These are phyloP conservation scores for Philereme vetulata DNA, from an alignment of 2,888 invertebrate species.

Conservation along the genomic window DNA sequence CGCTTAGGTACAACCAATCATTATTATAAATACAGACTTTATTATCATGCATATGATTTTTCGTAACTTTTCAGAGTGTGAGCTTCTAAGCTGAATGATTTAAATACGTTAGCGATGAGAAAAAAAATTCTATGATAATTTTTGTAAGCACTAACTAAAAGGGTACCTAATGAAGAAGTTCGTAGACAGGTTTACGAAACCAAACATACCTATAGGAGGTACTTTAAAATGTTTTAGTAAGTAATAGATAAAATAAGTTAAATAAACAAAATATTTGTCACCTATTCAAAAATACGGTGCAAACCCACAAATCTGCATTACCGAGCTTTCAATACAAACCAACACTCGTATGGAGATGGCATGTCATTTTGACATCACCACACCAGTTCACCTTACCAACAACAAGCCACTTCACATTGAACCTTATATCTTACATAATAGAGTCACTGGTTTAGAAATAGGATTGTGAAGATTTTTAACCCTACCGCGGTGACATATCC, in stretches of 20 bases:
- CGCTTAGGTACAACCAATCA: too few relatives aligned
- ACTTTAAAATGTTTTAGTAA: too few relatives aligned
- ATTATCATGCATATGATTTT: too few relatives aligned
- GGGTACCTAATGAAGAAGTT: background rate
- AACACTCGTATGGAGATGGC: conserved; percentile 35
- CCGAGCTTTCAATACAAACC: conserved; percentile 34
- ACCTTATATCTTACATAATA: conserved; percentile 19
- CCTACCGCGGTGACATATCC: conserved; percentile 56
- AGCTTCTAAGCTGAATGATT: too few relatives aligned
- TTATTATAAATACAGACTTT: too few relatives aligned
- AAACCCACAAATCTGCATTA: conserved; percentile 19
- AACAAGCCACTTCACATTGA: conserved; percentile 6
- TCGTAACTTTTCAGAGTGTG: too few relatives aligned
- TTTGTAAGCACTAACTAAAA: too few relatives aligned
- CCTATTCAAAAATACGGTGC: background rate
- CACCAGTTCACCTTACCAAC: conserved; percentile 10
- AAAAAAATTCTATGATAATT: too few relatives aligned
- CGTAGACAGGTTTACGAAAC: conserved; percentile 4
- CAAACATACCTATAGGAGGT: background rate
- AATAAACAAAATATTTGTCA: background rate
- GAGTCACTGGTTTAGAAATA: background rate
- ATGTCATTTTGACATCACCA: conserved; percentile 27
- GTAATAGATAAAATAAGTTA: too few relatives aligned
- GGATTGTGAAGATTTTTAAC: conserved; percentile 15
- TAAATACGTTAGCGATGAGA: too few relatives aligned